Evolutionary conservation across 2,797 vertebrate genomes (phyloP).

Genomic region (Austrolebias charrua): DNA sequence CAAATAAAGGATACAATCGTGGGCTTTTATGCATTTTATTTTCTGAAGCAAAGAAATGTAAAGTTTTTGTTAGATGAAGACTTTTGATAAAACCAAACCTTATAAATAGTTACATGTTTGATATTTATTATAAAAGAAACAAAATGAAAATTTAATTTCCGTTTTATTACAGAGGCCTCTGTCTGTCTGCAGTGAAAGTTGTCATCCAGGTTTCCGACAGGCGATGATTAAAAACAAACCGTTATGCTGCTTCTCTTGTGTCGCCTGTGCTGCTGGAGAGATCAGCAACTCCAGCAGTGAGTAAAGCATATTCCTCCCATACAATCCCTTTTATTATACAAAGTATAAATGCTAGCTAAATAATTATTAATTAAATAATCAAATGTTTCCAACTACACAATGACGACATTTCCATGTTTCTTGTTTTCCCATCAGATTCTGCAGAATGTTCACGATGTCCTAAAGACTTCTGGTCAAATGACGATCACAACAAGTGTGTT

Average conservation of each 20-base stretch:
- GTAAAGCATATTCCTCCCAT: conserved; percentile 8
- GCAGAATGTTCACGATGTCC: not conserved
- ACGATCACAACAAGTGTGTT: conserved; percentile 70
- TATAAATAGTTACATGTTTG: no score
- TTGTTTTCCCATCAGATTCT: conserved; percentile 2
- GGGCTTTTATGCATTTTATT: no score
- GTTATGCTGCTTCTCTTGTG: no score
- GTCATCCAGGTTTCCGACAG: conserved; percentile 12
- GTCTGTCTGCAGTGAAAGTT: conserved; percentile 79
- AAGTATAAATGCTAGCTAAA: no score
- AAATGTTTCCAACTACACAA: not conserved
- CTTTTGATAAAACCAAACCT: not conserved
- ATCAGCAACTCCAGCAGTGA: conserved; percentile 70
- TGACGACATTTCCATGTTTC: not conserved
- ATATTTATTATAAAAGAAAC: not conserved
- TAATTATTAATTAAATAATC: not conserved
- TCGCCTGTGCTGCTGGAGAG: no score
- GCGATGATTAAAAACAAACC: no score
- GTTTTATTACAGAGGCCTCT: conserved; percentile 66
- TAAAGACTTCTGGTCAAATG: conserved; percentile 76
- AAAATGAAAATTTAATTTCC: conserved; percentile 16
- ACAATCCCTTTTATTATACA: no score
- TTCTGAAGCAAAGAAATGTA: no score
- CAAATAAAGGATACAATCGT: no score
- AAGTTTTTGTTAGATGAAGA: no score